Evolutionary conservation across 1,140 invertebrate genomes (phyloP).

Genomic region (Episyrphus balteatus): DNA sequence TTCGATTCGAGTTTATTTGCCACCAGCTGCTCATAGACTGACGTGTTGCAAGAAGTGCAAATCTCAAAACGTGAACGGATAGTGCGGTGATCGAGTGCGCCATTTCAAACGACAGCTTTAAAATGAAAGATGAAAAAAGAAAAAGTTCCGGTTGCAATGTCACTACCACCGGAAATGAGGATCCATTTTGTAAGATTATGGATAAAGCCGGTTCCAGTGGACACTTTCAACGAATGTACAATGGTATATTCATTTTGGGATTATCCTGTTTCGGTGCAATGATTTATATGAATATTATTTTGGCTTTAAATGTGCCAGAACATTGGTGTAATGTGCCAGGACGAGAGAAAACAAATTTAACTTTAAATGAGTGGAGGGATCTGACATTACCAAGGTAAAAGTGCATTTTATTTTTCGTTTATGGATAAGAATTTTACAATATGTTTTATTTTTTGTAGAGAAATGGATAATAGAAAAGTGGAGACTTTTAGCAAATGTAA

Average conservation of each 20-base stretch:
- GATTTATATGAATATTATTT: conserved; percentile 40
- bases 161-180: conserved; percentile 21
- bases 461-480: conserved; percentile 24
- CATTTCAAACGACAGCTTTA: no score
- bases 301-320: conserved; percentile 41
- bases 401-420: neutral
- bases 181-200: conserved; percentile 41
- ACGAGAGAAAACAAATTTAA: conserved; percentile 36
- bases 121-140: no score
- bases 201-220: conserved; percentile 41
- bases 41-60: no score
- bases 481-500: conserved; percentile 29
- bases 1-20: no score
- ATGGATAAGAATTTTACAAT: neutral
- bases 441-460: conserved; percentile 10
- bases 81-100: no score
- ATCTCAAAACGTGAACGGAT: no score
- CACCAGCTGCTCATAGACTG: no score
- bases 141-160: no score
- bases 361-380: conserved; percentile 39
- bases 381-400: conserved; percentile 40
- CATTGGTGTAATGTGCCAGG: conserved; percentile 46
- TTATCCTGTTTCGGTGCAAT: conserved; percentile 34
- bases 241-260: conserved; percentile 36
- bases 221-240: conserved; percentile 40